Evolutionary conservation across 2,797 vertebrate species (phyloP).

Genomic region (Rhincodon typus): DNA sequence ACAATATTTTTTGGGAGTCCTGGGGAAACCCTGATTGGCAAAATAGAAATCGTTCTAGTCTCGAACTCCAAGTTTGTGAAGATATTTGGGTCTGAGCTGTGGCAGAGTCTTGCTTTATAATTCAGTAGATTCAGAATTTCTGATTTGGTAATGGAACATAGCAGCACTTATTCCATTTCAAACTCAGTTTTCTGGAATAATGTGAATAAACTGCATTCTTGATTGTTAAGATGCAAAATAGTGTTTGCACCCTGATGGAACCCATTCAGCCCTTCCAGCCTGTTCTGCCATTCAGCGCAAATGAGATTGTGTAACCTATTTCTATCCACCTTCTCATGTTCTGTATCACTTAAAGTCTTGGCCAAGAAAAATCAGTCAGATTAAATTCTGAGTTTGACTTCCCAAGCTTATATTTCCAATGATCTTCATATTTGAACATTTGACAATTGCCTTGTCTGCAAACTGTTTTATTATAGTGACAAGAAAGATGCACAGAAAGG

Average conservation of each 20-base stretch:
- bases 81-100: neutral
- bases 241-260: neutral
- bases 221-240: neutral
- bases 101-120: neutral
- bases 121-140: neutral
- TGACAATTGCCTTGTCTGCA: neutral
- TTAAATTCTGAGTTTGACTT: neutral
- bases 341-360: neutral
- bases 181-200: neutral
- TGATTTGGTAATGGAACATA: too few relatives aligned
- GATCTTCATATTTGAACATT: neutral
- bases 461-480: neutral
- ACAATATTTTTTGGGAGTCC: neutral
- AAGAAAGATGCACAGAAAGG: neutral
- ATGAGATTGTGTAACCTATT: neutral
- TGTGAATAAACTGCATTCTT: neutral
- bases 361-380: neutral
- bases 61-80: neutral
- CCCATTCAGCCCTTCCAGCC: neutral
- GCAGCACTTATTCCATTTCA: neutral
- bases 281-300: neutral
- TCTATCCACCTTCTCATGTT: neutral
- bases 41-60: neutral
- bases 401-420: neutral
- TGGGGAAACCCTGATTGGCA: neutral